phyloP scores from a whole-genome alignment of 2,888 invertebrate species.

The Lasius fuliginosus region DNA sequence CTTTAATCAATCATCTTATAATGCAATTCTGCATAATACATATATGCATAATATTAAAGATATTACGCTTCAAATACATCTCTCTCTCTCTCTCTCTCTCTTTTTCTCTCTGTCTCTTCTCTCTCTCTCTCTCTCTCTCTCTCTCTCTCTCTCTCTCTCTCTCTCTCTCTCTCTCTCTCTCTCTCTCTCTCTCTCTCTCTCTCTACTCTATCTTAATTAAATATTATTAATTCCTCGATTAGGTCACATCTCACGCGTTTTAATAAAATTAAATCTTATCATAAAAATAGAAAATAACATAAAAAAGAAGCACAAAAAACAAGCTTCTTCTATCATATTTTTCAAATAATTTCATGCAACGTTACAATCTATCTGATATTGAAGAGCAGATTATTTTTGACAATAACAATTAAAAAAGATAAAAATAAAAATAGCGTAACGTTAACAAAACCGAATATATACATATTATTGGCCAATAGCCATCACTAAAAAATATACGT shows the following conservation, averaged over 20 bases:
- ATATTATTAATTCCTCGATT: background rate
- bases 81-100: too few relatives aligned
- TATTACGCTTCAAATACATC: background rate
- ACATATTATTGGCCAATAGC: background rate
- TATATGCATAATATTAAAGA: background rate
- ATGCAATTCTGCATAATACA: background rate
- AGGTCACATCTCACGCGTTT: background rate
- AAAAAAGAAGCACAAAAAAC: background rate
- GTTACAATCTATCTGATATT: conserved; percentile 6
- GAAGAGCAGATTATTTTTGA: background rate
- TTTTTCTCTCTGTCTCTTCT: too few relatives aligned
- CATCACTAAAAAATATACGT: conserved; percentile 23
- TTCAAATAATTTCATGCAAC: background rate
- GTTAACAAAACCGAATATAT: background rate
- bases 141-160: too few relatives aligned
- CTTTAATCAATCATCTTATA: background rate
- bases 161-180: too few relatives aligned
- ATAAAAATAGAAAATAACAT: background rate
- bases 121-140: too few relatives aligned
- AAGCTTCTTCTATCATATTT: background rate
- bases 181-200: too few relatives aligned
- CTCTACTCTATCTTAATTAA: background rate
- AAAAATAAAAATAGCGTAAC: background rate
- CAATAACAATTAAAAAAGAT: conserved; percentile 32
- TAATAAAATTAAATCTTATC: background rate